phyloP scores from a whole-genome alignment of 53 echinoderm and acorn worm species.

The Henricia sp. region DNA sequence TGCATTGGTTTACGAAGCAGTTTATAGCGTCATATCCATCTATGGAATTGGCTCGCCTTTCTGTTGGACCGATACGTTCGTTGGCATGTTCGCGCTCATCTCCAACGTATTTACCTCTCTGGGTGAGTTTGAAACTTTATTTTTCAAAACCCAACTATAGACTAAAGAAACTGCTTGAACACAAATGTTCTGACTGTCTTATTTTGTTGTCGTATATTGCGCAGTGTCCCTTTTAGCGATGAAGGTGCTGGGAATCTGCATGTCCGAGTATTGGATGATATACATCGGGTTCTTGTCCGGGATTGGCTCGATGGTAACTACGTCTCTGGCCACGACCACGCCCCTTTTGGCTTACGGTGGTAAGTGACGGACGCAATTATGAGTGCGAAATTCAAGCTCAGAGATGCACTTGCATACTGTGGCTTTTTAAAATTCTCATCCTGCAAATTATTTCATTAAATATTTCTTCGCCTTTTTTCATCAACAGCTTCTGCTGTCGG shows the following conservation, averaged over 20 bases:
- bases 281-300: slow-evolving; percentile 57
- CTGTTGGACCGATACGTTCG: slow-evolving; percentile 63
- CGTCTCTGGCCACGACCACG: slow-evolving; percentile 52
- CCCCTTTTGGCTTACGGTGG: slow-evolving; percentile 58
- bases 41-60: slow-evolving; percentile 69
- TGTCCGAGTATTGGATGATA: slow-evolving; percentile 57
- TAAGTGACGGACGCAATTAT: not conserved
- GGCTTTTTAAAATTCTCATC: not conserved
- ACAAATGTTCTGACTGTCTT: not conserved
- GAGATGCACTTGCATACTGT: too few relatives aligned
- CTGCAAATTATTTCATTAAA: not conserved
- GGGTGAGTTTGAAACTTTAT: slow-evolving; percentile 39
- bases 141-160: not conserved
- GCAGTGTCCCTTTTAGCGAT: slow-evolving; percentile 40
- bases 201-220: not conserved
- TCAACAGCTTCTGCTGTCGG: slow-evolving; percentile 63
- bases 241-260: slow-evolving; percentile 35
- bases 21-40: slow-evolving; percentile 64
- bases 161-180: not conserved
- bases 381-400: not conserved
- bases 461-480: not conserved
- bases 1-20: slow-evolving; percentile 48
- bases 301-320: slow-evolving; percentile 39
- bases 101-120: slow-evolving; percentile 49
- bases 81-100: slow-evolving; percentile 60